Percentiles rank a stretch among this genome's conserved stretches.
Evolutionary conservation across 1,140 invertebrate species (phyloP).

Genomic region (Chelonus insularis): DNA sequence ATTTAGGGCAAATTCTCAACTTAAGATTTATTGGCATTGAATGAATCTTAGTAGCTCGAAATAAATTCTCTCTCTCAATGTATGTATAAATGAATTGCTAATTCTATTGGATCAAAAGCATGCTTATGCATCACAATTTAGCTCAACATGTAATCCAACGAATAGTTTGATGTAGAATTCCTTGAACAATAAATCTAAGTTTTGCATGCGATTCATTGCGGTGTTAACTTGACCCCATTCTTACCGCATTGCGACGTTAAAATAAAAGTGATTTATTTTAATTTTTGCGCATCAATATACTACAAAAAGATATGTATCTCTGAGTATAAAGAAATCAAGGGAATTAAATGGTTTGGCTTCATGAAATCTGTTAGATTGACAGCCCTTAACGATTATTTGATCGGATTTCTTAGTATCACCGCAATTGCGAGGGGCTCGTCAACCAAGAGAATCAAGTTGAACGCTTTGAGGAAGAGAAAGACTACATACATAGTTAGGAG

Average conservation of each 20-base stretch:
- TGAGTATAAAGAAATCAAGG: too few species aligned
- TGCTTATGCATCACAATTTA: not conserved
- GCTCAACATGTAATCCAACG: not conserved
- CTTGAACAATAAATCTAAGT: constrained; percentile 10
- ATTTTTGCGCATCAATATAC: too few species aligned
- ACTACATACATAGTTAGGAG: not conserved
- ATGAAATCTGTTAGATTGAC: too few species aligned
- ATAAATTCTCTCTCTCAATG: not conserved
- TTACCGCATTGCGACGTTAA: constrained; percentile 26
- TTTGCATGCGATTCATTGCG: constrained; percentile 18
- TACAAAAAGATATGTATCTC: too few species aligned
- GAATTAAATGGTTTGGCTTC: too few species aligned
- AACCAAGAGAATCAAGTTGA: not conserved
- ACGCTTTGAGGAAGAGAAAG: not conserved
- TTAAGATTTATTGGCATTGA: too few species aligned
- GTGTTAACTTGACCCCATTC: constrained; percentile 25
- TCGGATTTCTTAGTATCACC: constrained; percentile 4
- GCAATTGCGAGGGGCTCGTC: constrained; percentile 2
- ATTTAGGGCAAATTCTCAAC: too few species aligned
- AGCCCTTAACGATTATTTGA: not conserved
- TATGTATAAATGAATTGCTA: constrained; percentile 6
- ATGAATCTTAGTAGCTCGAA: too few species aligned
- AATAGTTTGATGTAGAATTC: constrained; percentile 10
- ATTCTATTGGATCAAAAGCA: not conserved
- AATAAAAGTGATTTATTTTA: not conserved